These are phyloP conservation scores for Myathropa florea DNA, from an alignment of 2,888 invertebrate genomes.

Conservation along the genomic window DNA sequence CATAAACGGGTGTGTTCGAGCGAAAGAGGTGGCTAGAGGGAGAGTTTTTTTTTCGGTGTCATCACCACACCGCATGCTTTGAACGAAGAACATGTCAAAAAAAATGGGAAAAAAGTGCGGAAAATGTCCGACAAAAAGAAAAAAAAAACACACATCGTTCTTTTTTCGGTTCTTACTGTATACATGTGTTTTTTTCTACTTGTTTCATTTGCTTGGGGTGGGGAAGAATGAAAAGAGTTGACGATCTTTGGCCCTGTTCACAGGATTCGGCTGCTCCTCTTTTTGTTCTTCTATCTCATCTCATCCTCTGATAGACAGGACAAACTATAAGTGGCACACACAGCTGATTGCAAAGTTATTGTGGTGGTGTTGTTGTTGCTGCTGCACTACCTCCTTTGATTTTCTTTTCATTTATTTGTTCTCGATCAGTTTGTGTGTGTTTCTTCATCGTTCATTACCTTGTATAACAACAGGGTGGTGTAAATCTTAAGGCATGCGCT, in stretches of 20 bases:
- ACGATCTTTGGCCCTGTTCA: neutral
- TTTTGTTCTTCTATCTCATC: constrained; percentile 21
- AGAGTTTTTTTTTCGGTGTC: constrained; percentile 17
- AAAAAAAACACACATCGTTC: neutral
- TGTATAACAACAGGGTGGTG: constrained; percentile 60
- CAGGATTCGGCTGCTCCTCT: neutral
- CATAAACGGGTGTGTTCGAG: neutral
- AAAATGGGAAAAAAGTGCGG: constrained; percentile 52
- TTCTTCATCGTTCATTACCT: constrained; percentile 44
- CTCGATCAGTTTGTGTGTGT: neutral
- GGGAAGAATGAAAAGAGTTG: neutral
- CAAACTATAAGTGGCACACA: constrained; percentile 21
- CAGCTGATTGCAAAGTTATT: constrained; percentile 58
- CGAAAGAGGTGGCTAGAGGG: constrained; percentile 12
- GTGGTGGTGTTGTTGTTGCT: constrained; percentile 4
- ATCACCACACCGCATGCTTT: constrained; percentile 63
- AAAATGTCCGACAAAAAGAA: constrained; percentile 45
- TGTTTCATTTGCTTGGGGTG: neutral
- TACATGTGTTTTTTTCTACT: constrained; percentile 6
- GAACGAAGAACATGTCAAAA: constrained; percentile 13
- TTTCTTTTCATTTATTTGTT: neutral
- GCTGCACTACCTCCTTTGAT: neutral
- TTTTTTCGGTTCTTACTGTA: neutral
- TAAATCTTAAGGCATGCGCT: constrained; percentile 49
- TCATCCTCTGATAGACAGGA: constrained; percentile 6